A percentile compares a stretch with the other conserved stretches of the same genome.
These are phyloP conservation scores for Argyresthia goedartella DNA, from an alignment of 2,888 invertebrate genomes.

Conservation along the genomic window DNA sequence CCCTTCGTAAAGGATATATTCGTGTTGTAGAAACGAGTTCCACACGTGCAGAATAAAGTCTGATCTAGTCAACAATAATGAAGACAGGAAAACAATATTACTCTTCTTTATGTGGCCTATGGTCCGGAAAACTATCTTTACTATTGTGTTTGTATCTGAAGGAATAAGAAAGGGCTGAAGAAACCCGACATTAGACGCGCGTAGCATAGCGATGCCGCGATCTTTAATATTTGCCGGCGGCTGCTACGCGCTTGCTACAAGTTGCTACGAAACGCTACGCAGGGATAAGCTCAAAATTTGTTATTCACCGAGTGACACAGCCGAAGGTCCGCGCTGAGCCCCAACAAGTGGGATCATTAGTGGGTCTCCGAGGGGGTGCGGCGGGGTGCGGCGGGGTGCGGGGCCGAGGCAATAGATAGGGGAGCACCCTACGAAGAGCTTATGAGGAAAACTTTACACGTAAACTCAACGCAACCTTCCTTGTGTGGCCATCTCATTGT, in stretches of 20 bases:
- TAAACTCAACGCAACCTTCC: constrained; percentile 41
- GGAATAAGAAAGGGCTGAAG: no score
- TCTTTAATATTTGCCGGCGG: constrained; percentile 27
- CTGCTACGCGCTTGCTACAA: constrained; percentile 14
- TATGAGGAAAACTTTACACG: constrained; percentile 64
- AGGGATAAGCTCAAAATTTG: constrained; percentile 55
- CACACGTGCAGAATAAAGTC: background rate
- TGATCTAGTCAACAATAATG: background rate
- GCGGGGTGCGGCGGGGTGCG: constrained; percentile 15
- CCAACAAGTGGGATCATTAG: constrained; percentile 70
- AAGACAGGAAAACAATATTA: background rate
- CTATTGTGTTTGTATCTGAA: no score
- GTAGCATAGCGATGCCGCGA: constrained; percentile 20
- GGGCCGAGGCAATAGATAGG: constrained; percentile 49
- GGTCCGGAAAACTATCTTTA: no score
- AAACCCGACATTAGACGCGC: constrained; percentile 10
- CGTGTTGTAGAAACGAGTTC: background rate
- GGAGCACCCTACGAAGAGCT: constrained; percentile 57
- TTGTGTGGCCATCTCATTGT: constrained; percentile 11
- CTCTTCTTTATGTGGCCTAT: background rate
- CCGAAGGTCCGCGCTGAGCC: constrained; percentile 61
- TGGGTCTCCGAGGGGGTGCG: constrained; percentile 28
- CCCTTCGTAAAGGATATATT: no score
- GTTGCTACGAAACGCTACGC: constrained; percentile 26
- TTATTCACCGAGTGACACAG: constrained; percentile 64